Conservation (phyloP, 2,113 vertebrate species). For the Pelvicachromis taeniatus region DNA sequence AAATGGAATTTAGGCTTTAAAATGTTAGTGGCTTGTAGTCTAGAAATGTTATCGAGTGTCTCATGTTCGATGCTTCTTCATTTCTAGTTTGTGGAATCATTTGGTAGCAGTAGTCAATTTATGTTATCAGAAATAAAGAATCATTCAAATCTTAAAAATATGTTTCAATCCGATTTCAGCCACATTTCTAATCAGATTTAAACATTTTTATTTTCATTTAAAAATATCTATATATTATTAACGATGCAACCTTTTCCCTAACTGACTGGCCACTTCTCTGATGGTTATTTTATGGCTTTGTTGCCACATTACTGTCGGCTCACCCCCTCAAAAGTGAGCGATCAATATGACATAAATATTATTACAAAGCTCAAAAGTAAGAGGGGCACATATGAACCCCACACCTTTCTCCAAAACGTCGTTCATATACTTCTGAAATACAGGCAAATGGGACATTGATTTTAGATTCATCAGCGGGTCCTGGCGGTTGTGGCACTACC, state of each 20-base stretch:
- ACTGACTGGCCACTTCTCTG: slow-evolving; percentile 7
- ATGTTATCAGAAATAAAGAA: not conserved
- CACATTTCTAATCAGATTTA: not conserved
- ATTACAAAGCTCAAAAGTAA: slow-evolving; percentile 73
- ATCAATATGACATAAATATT: slow-evolving; percentile 73
- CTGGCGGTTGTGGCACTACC: slow-evolving; percentile 64
- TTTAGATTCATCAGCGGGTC: slow-evolving; percentile 77
- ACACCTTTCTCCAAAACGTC: slow-evolving; percentile 65
- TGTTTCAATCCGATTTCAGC: not conserved
- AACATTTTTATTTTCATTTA: not conserved
- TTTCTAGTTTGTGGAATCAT: not conserved
- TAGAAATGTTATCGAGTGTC: not conserved
- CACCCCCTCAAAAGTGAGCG: slow-evolving; percentile 46
- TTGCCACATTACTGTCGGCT: slow-evolving; percentile 66
- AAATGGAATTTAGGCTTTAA: not conserved
- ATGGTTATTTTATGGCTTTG: slow-evolving; percentile 57
- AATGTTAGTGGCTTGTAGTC: not conserved
- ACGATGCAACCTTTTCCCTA: not conserved
- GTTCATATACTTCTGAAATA: slow-evolving; percentile 70
- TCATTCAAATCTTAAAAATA: not conserved
- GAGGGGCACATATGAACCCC: slow-evolving; percentile 49
- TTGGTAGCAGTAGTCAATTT: not conserved
- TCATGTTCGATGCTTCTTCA: not conserved
- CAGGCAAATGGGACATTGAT: slow-evolving; percentile 80
- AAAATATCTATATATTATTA: not conserved